These are phyloP conservation scores for Trissonchulus latispiculum DNA, from an alignment of 2,888 invertebrate genomes.

Conservation along the genomic window DNA sequence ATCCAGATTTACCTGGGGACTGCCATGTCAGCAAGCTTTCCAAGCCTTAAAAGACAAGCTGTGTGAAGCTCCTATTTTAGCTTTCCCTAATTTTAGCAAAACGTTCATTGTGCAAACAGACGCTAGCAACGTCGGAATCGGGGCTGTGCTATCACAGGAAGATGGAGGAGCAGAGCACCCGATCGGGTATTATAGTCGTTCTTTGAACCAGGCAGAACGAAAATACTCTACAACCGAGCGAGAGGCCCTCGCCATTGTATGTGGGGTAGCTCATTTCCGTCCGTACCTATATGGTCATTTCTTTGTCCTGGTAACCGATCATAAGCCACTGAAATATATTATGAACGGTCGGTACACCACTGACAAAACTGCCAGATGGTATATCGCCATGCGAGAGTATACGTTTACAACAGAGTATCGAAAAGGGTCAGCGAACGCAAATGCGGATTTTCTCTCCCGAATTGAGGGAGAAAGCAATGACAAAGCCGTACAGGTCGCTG, in stretches of 20 bases:
- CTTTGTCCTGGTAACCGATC: not conserved
- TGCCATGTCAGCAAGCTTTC: not conserved
- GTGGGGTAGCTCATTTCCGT: not conserved
- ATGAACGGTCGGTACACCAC: not conserved
- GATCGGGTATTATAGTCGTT: not conserved
- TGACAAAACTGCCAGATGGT: slow-evolving; percentile 8
- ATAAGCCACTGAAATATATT: not conserved
- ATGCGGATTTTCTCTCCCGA: slow-evolving; percentile 8
- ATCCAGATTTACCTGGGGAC: not conserved
- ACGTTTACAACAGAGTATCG: not conserved
- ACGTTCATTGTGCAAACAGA: not conserved
- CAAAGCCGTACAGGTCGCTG: not conserved
- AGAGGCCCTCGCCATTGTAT: not conserved
- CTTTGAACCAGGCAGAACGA: not conserved
- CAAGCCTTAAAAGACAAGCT: not conserved
- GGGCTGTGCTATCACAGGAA: not conserved
- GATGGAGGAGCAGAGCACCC: not conserved
- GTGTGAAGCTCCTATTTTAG: not conserved
- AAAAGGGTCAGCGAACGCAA: not conserved
- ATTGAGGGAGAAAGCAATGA: not conserved
- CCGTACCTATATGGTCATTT: not conserved
- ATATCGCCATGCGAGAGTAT: not conserved
- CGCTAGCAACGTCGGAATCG: not conserved
- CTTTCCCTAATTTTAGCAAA: not conserved
- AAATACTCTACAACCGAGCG: slow-evolving; percentile 3